Base-by-base conservation (phyloP, 2,888 invertebrate species). In the Luperina nickerlii region DNA sequence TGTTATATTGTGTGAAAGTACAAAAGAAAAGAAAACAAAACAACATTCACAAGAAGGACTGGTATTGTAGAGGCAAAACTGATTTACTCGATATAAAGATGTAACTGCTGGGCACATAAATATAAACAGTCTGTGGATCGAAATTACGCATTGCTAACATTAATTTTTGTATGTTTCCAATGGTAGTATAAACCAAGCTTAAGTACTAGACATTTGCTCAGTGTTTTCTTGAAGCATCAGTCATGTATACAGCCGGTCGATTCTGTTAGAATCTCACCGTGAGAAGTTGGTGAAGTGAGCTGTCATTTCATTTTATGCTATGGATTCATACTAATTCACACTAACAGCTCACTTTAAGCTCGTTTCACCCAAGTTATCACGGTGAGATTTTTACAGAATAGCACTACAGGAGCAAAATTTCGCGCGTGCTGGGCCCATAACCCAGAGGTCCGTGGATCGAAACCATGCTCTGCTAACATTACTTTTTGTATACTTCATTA, bases 391-490 rank as follows among this genome's bases (percentile, higher is more conserved):
- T 32, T 32, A 32, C 32, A 1, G 32, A n/a, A n/a, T n/a, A n/a
- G n/a, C n/a, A n/a, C n/a, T 32, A 32, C 32, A 32, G 32, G 1
- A 32, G 32, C 1, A 32, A 32, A 0, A 32, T 32, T 32, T 32
- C 32, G 32, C 32, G 98, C 98, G 98, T 98, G 98, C 98, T 98
- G 98, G 98, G 98, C 98, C 98, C 98, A 98, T 98, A 98, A 98
- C 98, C 98, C 98, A 98, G 98, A 98, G 98, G 98, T 98, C 98
- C 98, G 98, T 98, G 98, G 98, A 98, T 98, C 98, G 98, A 98
- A 98, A 98, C 98, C 98, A 87, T 6, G 80, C 84, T 89, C 82
- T 87, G 88, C 85, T 82, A 87, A 70, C 0, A 62, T 1, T 20
- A 20, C 6, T 42, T 70, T 77, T 82, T 73, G 38, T 24, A 32